Base-by-base conservation (phyloP, 2,113 vertebrate species). In the Erythrolamprus reginae region DNA sequence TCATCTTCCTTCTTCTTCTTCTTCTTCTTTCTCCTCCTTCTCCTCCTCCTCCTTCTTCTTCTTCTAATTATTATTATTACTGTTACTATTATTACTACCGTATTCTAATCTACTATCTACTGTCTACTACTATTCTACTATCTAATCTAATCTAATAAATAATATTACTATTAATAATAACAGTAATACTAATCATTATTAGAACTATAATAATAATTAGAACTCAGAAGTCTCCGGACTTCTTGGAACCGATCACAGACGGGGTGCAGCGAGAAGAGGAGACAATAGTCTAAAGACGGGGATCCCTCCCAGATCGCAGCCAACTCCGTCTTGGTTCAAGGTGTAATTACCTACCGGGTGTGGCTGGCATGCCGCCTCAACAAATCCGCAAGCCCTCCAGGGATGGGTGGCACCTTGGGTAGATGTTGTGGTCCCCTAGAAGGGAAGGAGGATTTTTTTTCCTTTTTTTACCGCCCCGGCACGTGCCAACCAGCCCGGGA, bases 311-410 rank as follows among this genome's bases (percentile, higher is more conserved):
- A 86, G 56, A 51, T 15, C 42, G 56, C 55, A 51, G 55, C 83
- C n/a, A 56, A 65, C 47, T 85, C 52, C 12, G 19, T 13, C 89
- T 19, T 77, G 23, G 7, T 84, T 52, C 8, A 17, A 84, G 89
- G 83, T 86, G 48, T 90, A 90, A 90, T 90, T 90, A 90, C 84
- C 83, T 90, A 15, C 56, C 86, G 84, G 89, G 89, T 42, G 83
- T 42, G 89, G 83, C 56, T 90, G 89, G 89, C 89, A 3, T 5
- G 8, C 47, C 15, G 56, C 83, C 83, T 7, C 21, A 70, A 26
- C 48, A 56, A 84, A 90, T 42, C 89, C 51, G 0, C 9, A 13
- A 8, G 17, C 65, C 83, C 83, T 26, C 19, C 47, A 42, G 83
- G 89, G 33, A 1, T 48, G 19, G 83, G 47, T 5, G 83, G 84